Base-by-base conservation (phyloP, 2,113 vertebrate genomes). In the Emydura subglobosa region DNA sequence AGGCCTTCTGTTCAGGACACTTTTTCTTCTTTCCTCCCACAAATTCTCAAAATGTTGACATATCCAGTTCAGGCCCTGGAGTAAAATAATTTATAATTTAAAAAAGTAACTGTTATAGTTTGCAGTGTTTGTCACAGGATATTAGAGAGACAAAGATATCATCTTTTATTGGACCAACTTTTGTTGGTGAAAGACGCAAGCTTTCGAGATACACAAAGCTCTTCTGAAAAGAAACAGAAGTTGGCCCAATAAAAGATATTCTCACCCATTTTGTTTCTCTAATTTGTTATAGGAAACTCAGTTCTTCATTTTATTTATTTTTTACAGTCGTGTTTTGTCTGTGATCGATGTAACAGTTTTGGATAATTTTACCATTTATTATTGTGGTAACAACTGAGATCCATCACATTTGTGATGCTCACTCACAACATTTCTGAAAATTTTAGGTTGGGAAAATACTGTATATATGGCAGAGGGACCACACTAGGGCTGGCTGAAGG, bases 381-480 rank as follows among this genome's bases (percentile, higher is more conserved):
- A 27, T 78, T 78, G 3, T 29, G 54, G 34, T 59, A 76, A 29
- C 55, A 84, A 44, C 25, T 0, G 34, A 25, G 5, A 3, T 8
- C 83, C 34, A 78, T 12, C 50, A 50, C 16, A 14, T 61, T 83
- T 81, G n/a, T 82, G 8, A 49, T n/a, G 49, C 17, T 27, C 7
- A 49, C 44, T 78, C 44, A 17, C 25, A 68, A 34, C 57, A 50
- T 47, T 72, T 5, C 27, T 4, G 47, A 39, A 88, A 82, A 54
- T 8, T 42, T 51, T 68, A 5, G 27, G 68, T 24, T 53, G 49
- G 65, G 54, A 55, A 42, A 22, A 21, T 2, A 3, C 0, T 16
- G 34, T 3, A n/a, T 5, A 74, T 61, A n/a, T n/a, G 21, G 74
- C 74, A 10, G 27, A 0, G 9, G n/a, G 51, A 7, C 16, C 79